phyloP scores from a whole-genome alignment of 2,113 vertebrate species.

The Pseudopipra pipra region DNA sequence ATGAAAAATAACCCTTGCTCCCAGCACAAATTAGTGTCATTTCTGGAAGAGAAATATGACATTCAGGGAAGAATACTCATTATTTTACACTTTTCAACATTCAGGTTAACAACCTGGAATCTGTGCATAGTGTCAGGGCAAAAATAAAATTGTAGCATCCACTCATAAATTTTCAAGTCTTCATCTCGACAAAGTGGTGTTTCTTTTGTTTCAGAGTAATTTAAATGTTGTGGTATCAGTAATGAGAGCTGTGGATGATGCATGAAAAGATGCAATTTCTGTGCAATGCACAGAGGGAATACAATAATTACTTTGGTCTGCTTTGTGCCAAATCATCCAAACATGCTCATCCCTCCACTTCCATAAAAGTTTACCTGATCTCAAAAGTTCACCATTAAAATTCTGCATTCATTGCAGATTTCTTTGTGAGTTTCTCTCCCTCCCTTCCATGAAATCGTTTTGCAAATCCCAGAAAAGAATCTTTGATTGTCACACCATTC shows the following conservation, averaged over 20 bases:
- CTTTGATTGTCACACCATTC: background rate
- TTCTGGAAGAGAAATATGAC: background rate
- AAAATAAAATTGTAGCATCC: background rate
- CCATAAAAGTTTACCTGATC: background rate
- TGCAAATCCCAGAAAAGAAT: background rate
- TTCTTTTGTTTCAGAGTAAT: conserved; percentile 9
- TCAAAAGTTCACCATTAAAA: background rate
- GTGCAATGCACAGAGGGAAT: background rate
- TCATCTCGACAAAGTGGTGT: background rate
- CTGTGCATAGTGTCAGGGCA: background rate
- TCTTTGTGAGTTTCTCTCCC: fast-evolving
- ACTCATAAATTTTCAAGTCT: background rate
- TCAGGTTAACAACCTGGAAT: background rate
- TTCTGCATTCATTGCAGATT: background rate
- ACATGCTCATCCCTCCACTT: background rate
- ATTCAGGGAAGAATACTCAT: background rate
- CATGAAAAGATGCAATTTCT: conserved; percentile 46
- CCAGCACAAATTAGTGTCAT: background rate
- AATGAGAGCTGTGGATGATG: conserved; percentile 55
- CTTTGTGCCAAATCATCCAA: background rate
- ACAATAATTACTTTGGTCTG: conserved; percentile 6
- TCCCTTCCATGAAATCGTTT: background rate
- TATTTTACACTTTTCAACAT: background rate
- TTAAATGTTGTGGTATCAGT: background rate
- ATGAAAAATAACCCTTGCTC: background rate